Evolutionary conservation across 2,113 vertebrate species (phyloP).

Genomic region (Elephas maximus): DNA sequence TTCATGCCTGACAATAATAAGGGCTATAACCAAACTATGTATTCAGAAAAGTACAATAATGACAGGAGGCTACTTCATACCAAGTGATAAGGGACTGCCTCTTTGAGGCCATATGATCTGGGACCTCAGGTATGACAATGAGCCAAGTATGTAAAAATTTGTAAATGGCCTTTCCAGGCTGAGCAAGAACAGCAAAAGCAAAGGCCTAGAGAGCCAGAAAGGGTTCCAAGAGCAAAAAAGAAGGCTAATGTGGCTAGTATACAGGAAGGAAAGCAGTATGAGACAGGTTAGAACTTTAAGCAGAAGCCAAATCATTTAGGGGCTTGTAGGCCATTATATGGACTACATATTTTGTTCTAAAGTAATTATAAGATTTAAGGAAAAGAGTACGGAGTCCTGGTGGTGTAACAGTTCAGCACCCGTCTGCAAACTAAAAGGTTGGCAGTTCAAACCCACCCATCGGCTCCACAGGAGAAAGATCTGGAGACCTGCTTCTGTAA

Average conservation of each 20-base stretch:
- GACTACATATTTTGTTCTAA: neutral
- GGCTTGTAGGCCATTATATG: neutral
- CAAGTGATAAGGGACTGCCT: neutral
- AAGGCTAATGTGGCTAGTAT: neutral
- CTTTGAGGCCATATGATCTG: neutral
- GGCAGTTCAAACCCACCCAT: neutral
- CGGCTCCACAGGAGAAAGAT: neutral
- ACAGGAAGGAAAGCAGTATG: neutral
- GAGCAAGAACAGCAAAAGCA: neutral
- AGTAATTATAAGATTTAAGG: neutral
- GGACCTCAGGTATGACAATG: slow-evolving; percentile 29
- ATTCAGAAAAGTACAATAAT: neutral
- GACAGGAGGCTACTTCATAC: neutral
- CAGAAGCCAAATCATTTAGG: neutral
- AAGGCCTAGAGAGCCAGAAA: neutral
- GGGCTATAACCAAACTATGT: neutral
- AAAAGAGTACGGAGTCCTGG: neutral
- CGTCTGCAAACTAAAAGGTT: neutral
- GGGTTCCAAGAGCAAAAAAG: neutral
- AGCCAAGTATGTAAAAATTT: slow-evolving; percentile 21
- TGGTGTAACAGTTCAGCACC: neutral
- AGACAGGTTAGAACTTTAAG: neutral
- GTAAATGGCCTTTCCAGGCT: neutral
- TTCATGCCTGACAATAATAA: slow-evolving; percentile 32
- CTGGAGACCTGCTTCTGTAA: neutral